Percentiles rank a stretch among this genome's conserved stretches.
Conservation (phyloP, 2,888 invertebrate species). For the Tetrapedia diversipes region DNA sequence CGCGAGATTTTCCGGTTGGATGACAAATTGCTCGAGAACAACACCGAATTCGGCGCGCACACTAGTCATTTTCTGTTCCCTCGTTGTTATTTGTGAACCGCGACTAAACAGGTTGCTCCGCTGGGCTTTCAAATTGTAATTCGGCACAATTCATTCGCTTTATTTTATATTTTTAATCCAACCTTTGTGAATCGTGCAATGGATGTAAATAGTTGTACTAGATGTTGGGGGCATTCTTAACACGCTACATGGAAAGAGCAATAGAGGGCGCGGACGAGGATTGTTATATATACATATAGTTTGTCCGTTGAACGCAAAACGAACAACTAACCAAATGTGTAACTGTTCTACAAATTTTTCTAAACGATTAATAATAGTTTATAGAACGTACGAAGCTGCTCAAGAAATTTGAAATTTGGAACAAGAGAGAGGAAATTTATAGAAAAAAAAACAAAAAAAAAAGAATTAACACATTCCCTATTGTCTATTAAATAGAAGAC, state of each 20-base stretch:
- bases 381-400: no score
- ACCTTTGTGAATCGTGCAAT: conserved; percentile 56
- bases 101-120: conserved; percentile 3
- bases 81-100: conserved; percentile 11
- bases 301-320: conserved; percentile 1
- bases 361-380: no score
- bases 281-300: no score
- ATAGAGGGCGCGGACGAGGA: conserved; percentile 5
- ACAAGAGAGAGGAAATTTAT: no score
- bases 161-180: background rate
- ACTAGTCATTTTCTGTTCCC: conserved; percentile 53
- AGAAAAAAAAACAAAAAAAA: no score
- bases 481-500: no score
- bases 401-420: no score
- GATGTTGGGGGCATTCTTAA: conserved; percentile 48
- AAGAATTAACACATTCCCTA: no score
- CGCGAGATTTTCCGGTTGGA: background rate
- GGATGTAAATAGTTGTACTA: conserved; percentile 53
- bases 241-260: conserved; percentile 17
- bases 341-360: no score
- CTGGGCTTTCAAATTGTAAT: conserved; percentile 17
- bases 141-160: background rate
- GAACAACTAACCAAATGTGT: background rate
- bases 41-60: conserved; percentile 33
- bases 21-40: background rate